These are phyloP conservation scores for Cordilura impudica DNA, from an alignment of 2,888 invertebrate species.

Conservation along the genomic window DNA sequence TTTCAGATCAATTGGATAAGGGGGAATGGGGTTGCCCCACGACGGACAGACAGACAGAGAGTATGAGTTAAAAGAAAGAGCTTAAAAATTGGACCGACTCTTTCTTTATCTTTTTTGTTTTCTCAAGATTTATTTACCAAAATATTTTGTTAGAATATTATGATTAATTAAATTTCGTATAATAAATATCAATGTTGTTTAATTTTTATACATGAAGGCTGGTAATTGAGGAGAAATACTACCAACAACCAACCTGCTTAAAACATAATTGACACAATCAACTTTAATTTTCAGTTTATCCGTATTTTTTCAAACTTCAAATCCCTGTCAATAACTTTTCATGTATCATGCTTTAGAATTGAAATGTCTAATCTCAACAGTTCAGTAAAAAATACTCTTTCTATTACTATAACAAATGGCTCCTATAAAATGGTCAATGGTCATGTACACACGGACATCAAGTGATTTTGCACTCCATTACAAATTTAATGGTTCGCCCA, in stretches of 20 bases:
- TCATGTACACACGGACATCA: slow-evolving; percentile 40
- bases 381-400: neutral
- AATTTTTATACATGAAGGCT: neutral
- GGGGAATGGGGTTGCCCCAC: too few relatives aligned
- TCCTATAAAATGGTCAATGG: slow-evolving; percentile 51
- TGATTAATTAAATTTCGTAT: neutral
- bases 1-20: too few relatives aligned
- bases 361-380: neutral
- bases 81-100: too few relatives aligned
- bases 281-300: too few relatives aligned
- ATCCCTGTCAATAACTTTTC: neutral
- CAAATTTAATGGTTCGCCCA: slow-evolving; percentile 50
- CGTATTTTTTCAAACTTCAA: too few relatives aligned
- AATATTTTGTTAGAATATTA: neutral
- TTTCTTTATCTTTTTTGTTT: too few relatives aligned
- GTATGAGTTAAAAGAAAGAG: too few relatives aligned
- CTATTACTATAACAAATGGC: slow-evolving; percentile 29
- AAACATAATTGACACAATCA: too few relatives aligned
- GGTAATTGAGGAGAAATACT: too few relatives aligned
- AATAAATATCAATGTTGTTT: neutral
- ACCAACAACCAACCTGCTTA: too few relatives aligned
- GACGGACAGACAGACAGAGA: too few relatives aligned
- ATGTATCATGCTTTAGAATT: neutral
- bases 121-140: too few relatives aligned
- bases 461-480: slow-evolving; percentile 60